Base-by-base conservation (phyloP, 1,140 invertebrate species). In the Bombyx mori region DNA sequence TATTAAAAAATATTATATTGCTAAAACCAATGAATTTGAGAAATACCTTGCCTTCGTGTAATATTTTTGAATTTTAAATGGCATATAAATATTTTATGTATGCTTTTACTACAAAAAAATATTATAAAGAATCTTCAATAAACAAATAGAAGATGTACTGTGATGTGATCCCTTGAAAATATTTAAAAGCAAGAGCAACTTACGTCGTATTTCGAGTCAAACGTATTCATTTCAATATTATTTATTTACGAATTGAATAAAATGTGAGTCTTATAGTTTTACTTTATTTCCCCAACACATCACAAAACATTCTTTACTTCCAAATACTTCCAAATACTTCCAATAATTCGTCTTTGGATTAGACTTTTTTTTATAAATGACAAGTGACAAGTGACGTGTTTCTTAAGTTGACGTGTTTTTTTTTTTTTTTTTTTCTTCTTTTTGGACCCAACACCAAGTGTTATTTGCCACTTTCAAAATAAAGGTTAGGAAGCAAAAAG, bases 161-260 rank as follows among this genome's bases (percentile, higher is more conserved):
- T 42, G 42, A 42, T 35, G 4, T 5, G 43, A 47, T 47, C n/a
- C 45, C 6, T 10, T 47, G 1, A 3, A 18, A 49, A 2, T 8
- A 12, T 1, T 51, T 51, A 35, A 1, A 9, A 51, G 12, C 10
- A 26, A 26, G 26, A 35, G 26, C 26, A 51, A 82, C 82, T 85
- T 70, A 85, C 82, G 73, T 85, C 82, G 61, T 82, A 85, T 63
- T 82, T 85, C n/a, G 77, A 63, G 57, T 85, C 82, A 65, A 85
- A 85, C 12, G 74, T 75, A 42, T 73, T 78, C 79, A 82, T 84
- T 55, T 68, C 72, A 61, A 44, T 65, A 42, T 60, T 57, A 63
- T 50, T 26, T 56, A 26, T 43, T 45, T 43, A 54, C 54, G 57
- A 42, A 58, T 59, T 56, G 46, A 55, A 61, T 50, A 60, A 54